Conservation (phyloP, 1,140 invertebrate species). For the Lycorma delicatula region DNA sequence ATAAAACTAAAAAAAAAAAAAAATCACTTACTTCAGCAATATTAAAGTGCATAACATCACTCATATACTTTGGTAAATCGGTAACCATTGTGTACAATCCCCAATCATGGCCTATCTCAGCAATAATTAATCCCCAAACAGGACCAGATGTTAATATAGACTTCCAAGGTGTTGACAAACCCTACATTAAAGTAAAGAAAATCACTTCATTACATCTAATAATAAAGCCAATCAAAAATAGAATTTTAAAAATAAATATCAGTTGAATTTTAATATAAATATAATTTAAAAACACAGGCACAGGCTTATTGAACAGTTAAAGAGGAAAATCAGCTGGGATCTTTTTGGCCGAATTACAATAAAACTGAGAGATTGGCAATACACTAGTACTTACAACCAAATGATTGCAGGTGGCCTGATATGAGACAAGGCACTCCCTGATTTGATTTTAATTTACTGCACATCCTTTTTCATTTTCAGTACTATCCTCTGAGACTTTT, state of each 20-base stretch:
- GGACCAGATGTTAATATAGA: conserved; percentile 64
- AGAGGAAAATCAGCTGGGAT: no score
- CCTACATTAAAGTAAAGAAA: conserved; percentile 11
- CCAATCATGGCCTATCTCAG: conserved; percentile 73
- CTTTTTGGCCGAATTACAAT: no score
- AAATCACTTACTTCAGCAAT: conserved; percentile 48
- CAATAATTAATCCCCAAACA: conserved; percentile 61
- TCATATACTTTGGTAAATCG: conserved; percentile 79
- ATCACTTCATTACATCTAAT: no score
- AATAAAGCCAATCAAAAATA: background rate
- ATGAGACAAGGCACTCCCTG: no score
- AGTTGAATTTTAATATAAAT: background rate
- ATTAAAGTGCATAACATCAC: conserved; percentile 66
- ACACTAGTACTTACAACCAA: no score
- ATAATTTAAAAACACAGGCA: background rate
- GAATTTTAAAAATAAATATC: background rate
- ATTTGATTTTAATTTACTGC: no score
- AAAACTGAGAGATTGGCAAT: no score
- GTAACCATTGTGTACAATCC: conserved; percentile 77
- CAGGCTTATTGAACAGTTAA: no score
- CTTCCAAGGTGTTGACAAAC: conserved; percentile 51
- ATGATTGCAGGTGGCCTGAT: no score
- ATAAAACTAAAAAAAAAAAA: background rate
- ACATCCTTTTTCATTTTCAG: no score
- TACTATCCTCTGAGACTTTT: no score